Evolutionary conservation across 2,888 invertebrate species (phyloP), one percentile per base, ranked within the genome.

Genomic region (Andrena hattorfiana): DNA sequence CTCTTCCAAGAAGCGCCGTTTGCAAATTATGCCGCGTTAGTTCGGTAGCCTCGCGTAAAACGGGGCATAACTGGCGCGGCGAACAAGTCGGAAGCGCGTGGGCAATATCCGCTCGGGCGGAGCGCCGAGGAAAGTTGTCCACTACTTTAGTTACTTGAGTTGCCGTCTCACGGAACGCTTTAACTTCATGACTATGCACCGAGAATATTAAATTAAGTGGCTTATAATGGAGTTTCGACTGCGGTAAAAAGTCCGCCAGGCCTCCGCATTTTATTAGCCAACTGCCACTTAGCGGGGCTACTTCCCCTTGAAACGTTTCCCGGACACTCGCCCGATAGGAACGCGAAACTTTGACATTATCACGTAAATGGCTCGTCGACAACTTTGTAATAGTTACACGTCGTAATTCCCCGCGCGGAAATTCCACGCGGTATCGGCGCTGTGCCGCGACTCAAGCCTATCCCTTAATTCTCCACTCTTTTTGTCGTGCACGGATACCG

Each of bases 131-230:
- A 87, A 87, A 87, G 87, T 87, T 84, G 84, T 86, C 84, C 79
- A 74, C 81, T 84, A 71, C 56, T 84, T 78, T 70, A 71, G 78
- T 78, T 72, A 83, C 75, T 72, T 54, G 75, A 74, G 79, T 83
- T 78, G 77, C 77, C 72, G 73, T 85, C 85, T 75, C 83, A 69
- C 81, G 68, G 83, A 81, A 84, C 80, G 77, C 77, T 85, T 85
- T 67, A 84, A 79, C 81, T 81, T 87, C 79, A 81, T 81, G 81
- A 80, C 83, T 85, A 77, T 84, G 84, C 84, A 84, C 75, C 75
- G 70, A 83, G 84, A 84, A 84, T 84, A 84, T 84, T 83, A 78
- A 84, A 84, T 84, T 83, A 84, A 84, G 84, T 71, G 68, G 78
- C 72, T 84, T 79, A 79, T 79, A 83, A 84, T 84, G 83, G 75